Conservation (phyloP, 1,140 invertebrate genomes). For the Orius laevigatus region DNA sequence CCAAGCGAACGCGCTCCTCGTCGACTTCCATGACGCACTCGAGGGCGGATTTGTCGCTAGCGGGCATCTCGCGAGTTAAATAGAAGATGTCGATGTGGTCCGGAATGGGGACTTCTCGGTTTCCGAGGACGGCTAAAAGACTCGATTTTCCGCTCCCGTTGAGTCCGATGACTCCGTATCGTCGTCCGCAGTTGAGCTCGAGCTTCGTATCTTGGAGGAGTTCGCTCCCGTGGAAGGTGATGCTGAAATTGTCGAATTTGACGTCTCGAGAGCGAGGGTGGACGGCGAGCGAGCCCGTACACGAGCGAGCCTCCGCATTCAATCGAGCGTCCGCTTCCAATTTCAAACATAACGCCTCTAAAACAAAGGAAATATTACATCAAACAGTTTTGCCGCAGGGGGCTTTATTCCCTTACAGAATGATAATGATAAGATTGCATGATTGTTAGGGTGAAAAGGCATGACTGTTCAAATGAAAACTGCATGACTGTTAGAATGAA, state of each 20-base stretch:
- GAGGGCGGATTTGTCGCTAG: slow-evolving; percentile 81
- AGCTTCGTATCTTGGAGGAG: slow-evolving; percentile 88
- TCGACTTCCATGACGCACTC: slow-evolving; percentile 98
- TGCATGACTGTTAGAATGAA: no score
- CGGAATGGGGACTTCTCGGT: slow-evolving; percentile 89
- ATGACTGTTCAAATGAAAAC: no score
- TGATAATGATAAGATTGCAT: no score
- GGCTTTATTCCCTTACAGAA: no score
- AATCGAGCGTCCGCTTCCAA: slow-evolving; percentile 77
- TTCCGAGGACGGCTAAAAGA: slow-evolving; percentile 75
- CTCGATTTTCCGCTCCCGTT: slow-evolving; percentile 96
- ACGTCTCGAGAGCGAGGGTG: slow-evolving; percentile 91
- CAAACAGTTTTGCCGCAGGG: no score
- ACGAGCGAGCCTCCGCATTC: slow-evolving; percentile 83
- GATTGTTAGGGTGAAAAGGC: no score
- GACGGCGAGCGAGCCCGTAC: slow-evolving; percentile 85
- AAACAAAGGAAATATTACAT: slow-evolving; percentile 15
- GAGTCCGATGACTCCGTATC: slow-evolving; percentile 90
- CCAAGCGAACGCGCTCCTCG: slow-evolving; percentile 77
- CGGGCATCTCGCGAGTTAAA: slow-evolving; percentile 89
- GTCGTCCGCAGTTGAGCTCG: slow-evolving; percentile 89
- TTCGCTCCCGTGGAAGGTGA: slow-evolving; percentile 95
- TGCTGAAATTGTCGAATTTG: slow-evolving; percentile 93
- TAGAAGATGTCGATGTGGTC: slow-evolving; percentile 97
- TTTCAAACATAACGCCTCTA: slow-evolving; percentile 72